Evolutionary conservation across 1,140 invertebrate species (phyloP), one percentile per base, ranked within the genome.

Genomic region (Carcinoscorpius rotundicauda): DNA sequence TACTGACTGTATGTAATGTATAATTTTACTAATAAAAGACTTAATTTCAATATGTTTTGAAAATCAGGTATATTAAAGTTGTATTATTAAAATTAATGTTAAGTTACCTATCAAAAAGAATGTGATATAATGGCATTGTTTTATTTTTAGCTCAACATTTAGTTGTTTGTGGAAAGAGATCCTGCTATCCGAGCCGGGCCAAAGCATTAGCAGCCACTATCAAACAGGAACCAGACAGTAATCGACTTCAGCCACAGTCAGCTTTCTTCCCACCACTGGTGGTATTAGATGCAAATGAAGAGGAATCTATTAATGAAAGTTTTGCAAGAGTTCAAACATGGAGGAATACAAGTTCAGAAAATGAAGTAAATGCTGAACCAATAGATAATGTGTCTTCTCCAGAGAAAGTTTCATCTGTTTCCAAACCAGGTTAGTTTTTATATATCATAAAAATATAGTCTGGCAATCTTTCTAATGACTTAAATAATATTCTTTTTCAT

Each of bases 231-330:
- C 53, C 53, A n/a, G 53, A 55, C 6, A n/a, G n/a, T 8, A 55
- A 55, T 6, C 53, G 6, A 55, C n/a, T 6, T 55, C 6, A 55
- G n/a, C 6, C 6, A 8, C 6, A n/a, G n/a, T 55, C 53, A n/a
- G 53, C 53, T 8, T 55, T 55, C n/a, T 55, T 55, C 53, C 53
- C 53, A 55, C 53, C 53, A 55, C n/a, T 55, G n/a, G 53, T 55
- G 6, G 53, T 55, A 8, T 55, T 55, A 55, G 53, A 55, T 55
- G 53, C 6, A n/a, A 55, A 55, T 55, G 53, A 55, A 55, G 53
- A 55, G 53, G 53, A 6, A 55, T 55, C n/a, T 55, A n/a, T 55
- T n/a, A 55, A 55, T n/a, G n/a, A n/a, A 6, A 55, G 6, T 55
- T 55, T 55, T 8, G 6, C 53, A 55, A 55, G n/a, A 55, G n/a